Evolutionary conservation across 2,888 invertebrate genomes (phyloP), one percentile per base, ranked within the genome.

Genomic region (Nephrocerus scutellatus): DNA sequence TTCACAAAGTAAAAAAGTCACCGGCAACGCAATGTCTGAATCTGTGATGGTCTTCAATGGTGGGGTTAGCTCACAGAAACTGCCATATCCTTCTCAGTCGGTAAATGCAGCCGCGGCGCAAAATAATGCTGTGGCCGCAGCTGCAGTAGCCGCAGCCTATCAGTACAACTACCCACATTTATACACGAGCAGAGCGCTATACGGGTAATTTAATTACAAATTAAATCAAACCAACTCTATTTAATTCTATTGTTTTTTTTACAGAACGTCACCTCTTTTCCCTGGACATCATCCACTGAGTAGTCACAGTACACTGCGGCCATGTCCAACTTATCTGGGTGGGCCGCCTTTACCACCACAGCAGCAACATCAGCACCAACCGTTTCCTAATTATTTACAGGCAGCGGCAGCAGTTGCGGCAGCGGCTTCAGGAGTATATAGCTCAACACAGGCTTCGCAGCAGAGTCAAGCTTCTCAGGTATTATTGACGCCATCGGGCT

Each of bases 101-200:
- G n/a, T 10, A 22, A 22, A 22, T 22, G 10, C 8, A 22, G 10
- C 44, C 21, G 44, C 40, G 19, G 41, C 31, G 3, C 30, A 40
- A 18, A 43, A 39, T 33, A 41, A 31, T 19, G 41, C 46, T 16
- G 49, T 45, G 10, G 43, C 44, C 9, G 45, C 46, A 7, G 46
- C 52, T 6, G 49, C 50, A 22, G 53, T 52, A 13, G 51, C 55
- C 3, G 48, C 56, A 13, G 53, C 55, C 10, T 56, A 56, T 43
- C 55, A 54, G 18, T 51, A 55, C 14, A 56, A 53, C 32, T 59
- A 56, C 37, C 49, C 55, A 13, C 56, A 56, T 26, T 25, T 59
- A 3, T 58, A 57, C 41, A 52, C 52, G 43, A 54, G 54, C 38
- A 50, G 48, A 33, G 48, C 46, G n/a, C n/a, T n/a, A n/a, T n/a